phyloP scores from a whole-genome alignment of 2,797 vertebrate species.

The Furcifer pardalis region DNA sequence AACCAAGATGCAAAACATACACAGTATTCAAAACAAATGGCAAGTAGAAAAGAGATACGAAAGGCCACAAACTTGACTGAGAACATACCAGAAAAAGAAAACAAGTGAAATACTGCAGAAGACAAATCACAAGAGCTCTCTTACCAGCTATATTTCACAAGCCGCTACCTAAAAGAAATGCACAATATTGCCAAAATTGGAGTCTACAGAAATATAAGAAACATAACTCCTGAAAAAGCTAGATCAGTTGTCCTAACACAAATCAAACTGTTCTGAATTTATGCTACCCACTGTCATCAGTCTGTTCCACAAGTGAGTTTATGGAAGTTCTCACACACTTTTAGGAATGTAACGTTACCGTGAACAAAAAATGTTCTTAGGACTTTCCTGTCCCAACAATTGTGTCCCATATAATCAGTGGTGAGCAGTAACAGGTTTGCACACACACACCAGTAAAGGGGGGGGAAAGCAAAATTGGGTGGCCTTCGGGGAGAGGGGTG shows the following conservation, averaged over 20 bases:
- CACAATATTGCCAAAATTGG: neutral
- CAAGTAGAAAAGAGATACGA: slow-evolving; percentile 28
- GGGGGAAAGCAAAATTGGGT: too few relatives aligned
- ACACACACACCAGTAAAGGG: too few relatives aligned
- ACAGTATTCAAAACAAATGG: slow-evolving; percentile 48
- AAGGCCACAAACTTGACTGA: neutral
- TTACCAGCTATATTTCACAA: neutral
- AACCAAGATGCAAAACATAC: slow-evolving; percentile 39
- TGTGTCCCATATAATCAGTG: too few relatives aligned
- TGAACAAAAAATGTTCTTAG: too few relatives aligned
- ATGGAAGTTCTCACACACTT: neutral
- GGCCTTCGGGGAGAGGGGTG: too few relatives aligned
- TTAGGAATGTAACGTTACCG: neutral
- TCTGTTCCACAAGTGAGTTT: neutral
- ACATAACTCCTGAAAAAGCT: neutral
- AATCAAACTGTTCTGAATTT: neutral
- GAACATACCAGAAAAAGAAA: slow-evolving; percentile 14
- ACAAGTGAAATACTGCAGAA: slow-evolving; percentile 49
- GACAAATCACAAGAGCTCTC: neutral
- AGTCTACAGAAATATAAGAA: neutral
- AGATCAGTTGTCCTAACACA: neutral
- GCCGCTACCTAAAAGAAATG: neutral
- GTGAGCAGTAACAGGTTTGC: too few relatives aligned
- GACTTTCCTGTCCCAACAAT: too few relatives aligned
- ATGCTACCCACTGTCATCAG: neutral